Evolutionary conservation across 35 echinoderm and acorn worm species (phyloP), one percentile per base, ranked within the genome.

Genomic region (Stichopus chloronotus): DNA sequence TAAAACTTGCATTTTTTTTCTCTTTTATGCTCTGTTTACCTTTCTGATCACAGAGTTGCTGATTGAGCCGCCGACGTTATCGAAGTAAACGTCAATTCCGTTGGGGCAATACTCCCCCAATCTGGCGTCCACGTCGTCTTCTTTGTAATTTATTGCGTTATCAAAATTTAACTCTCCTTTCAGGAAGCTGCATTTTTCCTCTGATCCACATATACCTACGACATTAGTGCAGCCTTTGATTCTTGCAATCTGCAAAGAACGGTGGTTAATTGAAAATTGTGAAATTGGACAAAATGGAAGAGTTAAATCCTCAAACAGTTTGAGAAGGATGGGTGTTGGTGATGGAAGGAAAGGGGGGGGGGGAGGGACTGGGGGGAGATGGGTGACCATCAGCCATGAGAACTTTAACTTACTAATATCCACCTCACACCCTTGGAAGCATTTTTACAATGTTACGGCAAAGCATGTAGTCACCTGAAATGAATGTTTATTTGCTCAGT

Each of bases 21-120:
- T 74, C 8, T 7, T 20, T 6, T 3, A 74, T 20, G 9, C 61
- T 83, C n/a, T 5, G 14, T 86, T 57, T 72, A 98, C 97, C 91
- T 98, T 93, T 88, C 93, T 94, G 59, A 98, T 96, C 53, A 98
- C 97, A 58, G 93, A 84, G 59, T 98, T 88, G 59, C 95, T 98
- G 61, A 98, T 96, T 7, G 88, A 24, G 55, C 95, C 97, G 6
- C 97, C 97, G 55, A 98, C 97, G 63, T 98, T 98, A 77, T 98
- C 97, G 93, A 96, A 98, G 84, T 98, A 98, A 12, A 98, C 88
- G 58, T 98, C 93, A 7, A 98, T 85, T 3, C 97, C 97, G 25
- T 72, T 54, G 53, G 97, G 95, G 93, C 97, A 98, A 77, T 68
- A 88, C 59, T 98, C 97, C 58, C 58, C 84, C 53, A 98, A 90